Evolutionary conservation across 1,140 invertebrate genomes (phyloP).

Genomic region (Macrotrachela quadricornifera): DNA sequence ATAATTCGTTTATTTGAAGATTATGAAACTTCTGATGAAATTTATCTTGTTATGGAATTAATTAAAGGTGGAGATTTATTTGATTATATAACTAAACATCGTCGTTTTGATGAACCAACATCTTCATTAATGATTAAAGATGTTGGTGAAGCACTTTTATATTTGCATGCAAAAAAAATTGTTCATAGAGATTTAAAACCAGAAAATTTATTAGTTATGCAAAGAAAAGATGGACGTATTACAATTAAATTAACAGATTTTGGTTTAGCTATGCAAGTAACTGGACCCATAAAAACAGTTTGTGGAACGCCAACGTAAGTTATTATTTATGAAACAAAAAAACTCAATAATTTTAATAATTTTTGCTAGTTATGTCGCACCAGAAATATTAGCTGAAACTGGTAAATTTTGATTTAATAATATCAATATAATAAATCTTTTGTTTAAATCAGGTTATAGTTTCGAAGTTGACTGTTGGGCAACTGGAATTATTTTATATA

Average conservation of each 20-base stretch:
- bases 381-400: conserved; percentile 84
- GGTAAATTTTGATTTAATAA: conserved; percentile 36
- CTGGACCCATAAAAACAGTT: conserved; percentile 54
- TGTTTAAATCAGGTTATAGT: conserved; percentile 37
- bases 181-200: conserved; percentile 94
- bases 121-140: conserved; percentile 68
- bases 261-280: conserved; percentile 77
- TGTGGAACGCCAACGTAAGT: conserved; percentile 71
- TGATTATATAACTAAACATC: conserved; percentile 75
- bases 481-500: conserved; percentile 84
- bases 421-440: neutral
- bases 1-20: conserved; percentile 78
- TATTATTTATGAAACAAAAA: too few relatives aligned
- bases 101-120: conserved; percentile 75
- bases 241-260: conserved; percentile 86
- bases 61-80: conserved; percentile 94
- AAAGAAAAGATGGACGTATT: conserved; percentile 43
- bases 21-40: conserved; percentile 61
- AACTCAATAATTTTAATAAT: too few relatives aligned
- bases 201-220: conserved; percentile 73
- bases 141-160: conserved; percentile 70
- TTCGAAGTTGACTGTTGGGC: conserved; percentile 82
- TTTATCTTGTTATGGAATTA: conserved; percentile 86
- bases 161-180: conserved; percentile 75
- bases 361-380: conserved; percentile 54